These are phyloP conservation scores for Linnaemya tessellans DNA, from an alignment of 2,888 invertebrate genomes.

Conservation along the genomic window DNA sequence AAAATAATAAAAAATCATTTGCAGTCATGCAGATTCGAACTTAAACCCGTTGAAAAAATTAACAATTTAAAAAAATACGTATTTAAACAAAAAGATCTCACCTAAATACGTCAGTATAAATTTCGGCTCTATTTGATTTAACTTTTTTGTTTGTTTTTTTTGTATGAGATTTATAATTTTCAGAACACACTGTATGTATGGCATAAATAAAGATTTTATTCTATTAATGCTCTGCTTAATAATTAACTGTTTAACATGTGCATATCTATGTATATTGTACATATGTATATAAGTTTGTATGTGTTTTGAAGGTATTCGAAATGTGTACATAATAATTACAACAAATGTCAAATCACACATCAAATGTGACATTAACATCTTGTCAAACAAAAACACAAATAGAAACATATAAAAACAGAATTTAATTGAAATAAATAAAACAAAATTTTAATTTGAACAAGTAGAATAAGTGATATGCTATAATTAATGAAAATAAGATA, in stretches of 20 bases:
- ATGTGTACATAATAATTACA: constrained; percentile 51
- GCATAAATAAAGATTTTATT: background rate
- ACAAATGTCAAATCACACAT: constrained; percentile 67
- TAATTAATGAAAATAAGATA: background rate
- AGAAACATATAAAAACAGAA: constrained; percentile 27
- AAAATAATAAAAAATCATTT: too few relatives aligned
- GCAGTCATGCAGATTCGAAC: too few relatives aligned
- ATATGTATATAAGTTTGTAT: too few relatives aligned
- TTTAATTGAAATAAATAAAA: constrained; percentile 27
- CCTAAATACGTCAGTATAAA: too few relatives aligned
- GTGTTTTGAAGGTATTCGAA: background rate
- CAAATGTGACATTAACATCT: constrained; percentile 59
- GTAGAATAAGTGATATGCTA: constrained; percentile 2
- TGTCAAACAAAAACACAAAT: constrained; percentile 37
- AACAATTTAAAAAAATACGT: too few relatives aligned
- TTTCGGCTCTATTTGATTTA: too few relatives aligned
- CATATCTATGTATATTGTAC: too few relatives aligned
- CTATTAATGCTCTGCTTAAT: constrained; percentile 5
- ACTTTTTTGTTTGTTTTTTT: too few relatives aligned
- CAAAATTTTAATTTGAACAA: background rate
- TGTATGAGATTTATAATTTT: too few relatives aligned
- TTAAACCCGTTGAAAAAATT: too few relatives aligned
- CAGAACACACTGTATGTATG: background rate
- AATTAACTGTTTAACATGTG: background rate
- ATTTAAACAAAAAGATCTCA: too few relatives aligned